Evolutionary conservation across 2,888 invertebrate species (phyloP).

Genomic region (Cataglyphis altisquamis): DNA sequence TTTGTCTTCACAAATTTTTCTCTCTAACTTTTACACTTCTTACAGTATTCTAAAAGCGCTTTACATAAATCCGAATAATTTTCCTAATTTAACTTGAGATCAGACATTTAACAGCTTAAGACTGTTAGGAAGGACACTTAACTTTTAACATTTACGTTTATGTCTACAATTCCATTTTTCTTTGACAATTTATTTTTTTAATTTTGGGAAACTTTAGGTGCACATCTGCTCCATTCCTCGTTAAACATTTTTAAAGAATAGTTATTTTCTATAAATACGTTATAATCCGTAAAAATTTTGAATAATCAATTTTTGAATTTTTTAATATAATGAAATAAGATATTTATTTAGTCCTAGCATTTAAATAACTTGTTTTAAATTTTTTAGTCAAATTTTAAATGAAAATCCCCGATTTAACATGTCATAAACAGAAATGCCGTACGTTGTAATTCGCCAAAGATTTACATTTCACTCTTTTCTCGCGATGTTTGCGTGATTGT

Average conservation of each 20-base stretch:
- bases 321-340: background rate
- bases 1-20: background rate
- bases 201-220: background rate
- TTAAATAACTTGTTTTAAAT: background rate
- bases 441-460: slow-evolving; percentile 33
- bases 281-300: background rate
- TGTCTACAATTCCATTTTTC: slow-evolving; percentile 1
- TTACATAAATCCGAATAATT: background rate
- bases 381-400: slow-evolving; percentile 5
- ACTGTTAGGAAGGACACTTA: background rate
- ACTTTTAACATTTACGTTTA: slow-evolving; percentile 13
- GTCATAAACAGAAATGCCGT: background rate
- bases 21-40: background rate
- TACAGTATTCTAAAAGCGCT: background rate
- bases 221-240: background rate
- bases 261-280: background rate
- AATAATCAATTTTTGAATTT: slow-evolving; percentile 6
- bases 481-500: background rate
- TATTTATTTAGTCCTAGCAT: background rate
- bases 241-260: slow-evolving; percentile 3
- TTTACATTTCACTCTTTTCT: slow-evolving; percentile 44
- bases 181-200: slow-evolving; percentile 5
- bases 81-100: slow-evolving; percentile 4
- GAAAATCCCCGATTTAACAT: background rate
- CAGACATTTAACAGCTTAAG: slow-evolving; percentile 10